Evolutionary conservation across 2,888 invertebrate species (phyloP), one percentile per base, ranked within the genome.

Genomic region (Tortrix viridana): DNA sequence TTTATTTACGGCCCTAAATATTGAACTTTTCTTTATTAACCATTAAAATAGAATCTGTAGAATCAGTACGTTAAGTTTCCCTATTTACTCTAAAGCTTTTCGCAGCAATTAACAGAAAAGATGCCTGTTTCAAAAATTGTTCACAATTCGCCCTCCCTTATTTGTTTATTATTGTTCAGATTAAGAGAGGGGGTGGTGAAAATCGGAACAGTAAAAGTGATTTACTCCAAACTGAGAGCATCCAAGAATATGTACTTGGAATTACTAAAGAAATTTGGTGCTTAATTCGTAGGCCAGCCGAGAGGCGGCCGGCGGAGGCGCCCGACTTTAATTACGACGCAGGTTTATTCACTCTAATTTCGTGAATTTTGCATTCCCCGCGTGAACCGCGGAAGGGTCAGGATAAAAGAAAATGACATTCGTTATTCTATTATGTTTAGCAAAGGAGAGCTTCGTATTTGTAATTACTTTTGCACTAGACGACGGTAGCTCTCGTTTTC

Each of bases 321-420:
- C 85, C 86, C 87, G 80, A 80, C 80, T 92, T 91, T 91, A 92
- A 91, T 92, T 91, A 91, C 88, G 86, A 85, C 84, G 82, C 84
- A 87, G 90, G 89, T 91, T 90, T 88, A 89, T 89, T 88, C 88
- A 84, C 84, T 89, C 89, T 90, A 90, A 92, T 91, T 91, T 90
- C 79, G 85, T 82, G 82, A 90, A 88, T 89, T 92, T 91, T 84
- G 88, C 89, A 92, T 91, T 90, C 91, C 81, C 81, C 78, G 82
- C 89, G 89, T 85, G 89, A 88, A 89, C 89, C 89, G 81, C 90
- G 88, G 85, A 89, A 91, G 91, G 92, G 90, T 91, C 90, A 87
- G 85, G 80, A 79, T 74, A 81, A 89, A 90, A 91, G 91, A 91
- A 91, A 92, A 91, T 89, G 91, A 89, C 90, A 92, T 91, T 89